A percentile compares a stretch with the other conserved stretches of the same genome.
Evolutionary conservation across 2,888 invertebrate genomes (phyloP).

Genomic region (Ornithoptera alexandrae): DNA sequence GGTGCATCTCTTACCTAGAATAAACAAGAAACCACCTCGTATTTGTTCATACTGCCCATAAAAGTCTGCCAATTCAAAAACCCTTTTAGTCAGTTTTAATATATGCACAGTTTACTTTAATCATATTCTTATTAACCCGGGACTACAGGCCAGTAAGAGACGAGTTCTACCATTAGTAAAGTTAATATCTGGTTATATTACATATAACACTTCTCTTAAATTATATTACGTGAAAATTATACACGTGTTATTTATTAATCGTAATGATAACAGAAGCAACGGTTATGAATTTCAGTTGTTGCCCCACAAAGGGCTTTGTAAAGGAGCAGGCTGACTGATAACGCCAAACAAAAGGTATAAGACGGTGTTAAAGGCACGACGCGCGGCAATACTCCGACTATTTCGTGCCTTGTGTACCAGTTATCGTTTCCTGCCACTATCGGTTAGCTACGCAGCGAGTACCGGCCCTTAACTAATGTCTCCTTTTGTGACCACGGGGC

Average conservation of each 20-base stretch:
- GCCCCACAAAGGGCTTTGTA: conserved; percentile 37
- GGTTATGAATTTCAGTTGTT: conserved; percentile 35
- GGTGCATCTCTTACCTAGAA: no score
- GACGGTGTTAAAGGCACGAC: conserved; percentile 37
- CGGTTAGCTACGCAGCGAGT: conserved; percentile 59
- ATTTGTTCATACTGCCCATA: no score
- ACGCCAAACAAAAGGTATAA: conserved; percentile 45
- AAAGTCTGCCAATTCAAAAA: no score
- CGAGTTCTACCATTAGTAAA: no score
- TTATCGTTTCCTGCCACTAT: conserved; percentile 74
- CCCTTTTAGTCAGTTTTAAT: no score
- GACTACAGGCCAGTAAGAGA: no score
- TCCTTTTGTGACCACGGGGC: conserved; percentile 73
- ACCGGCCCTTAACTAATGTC: conserved; percentile 72
- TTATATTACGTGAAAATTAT: background rate
- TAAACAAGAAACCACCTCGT: no score
- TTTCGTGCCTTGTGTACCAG: conserved; percentile 56
- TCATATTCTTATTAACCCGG: no score
- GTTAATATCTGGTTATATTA: no score
- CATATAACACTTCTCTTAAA: background rate
- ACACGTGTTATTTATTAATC: background rate
- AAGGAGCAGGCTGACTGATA: conserved; percentile 44
- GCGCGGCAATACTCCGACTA: conserved; percentile 45
- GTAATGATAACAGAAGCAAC: conserved; percentile 28
- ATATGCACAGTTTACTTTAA: no score